A percentile compares a stretch with the other conserved stretches of the same genome.
Conservation (phyloP, 2,113 vertebrate species). For the Lamprologus sp. region DNA sequence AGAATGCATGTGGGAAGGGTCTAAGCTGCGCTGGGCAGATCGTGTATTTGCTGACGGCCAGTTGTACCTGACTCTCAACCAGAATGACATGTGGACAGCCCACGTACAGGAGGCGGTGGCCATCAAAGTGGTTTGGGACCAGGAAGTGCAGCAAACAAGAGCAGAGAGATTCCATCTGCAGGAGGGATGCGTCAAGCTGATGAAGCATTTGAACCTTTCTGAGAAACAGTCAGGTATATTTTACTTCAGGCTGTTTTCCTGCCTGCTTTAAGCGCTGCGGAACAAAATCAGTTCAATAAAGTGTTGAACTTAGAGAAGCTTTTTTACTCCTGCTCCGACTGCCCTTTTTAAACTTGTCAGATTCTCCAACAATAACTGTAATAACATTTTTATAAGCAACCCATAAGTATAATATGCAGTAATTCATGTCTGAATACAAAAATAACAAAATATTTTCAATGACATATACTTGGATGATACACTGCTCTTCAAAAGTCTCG, state of each 20-base stretch:
- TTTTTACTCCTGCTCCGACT: not conserved
- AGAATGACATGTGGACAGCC: constrained; percentile 23
- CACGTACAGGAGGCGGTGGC: not conserved
- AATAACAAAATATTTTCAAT: not conserved
- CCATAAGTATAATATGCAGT: not conserved
- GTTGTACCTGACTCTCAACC: constrained; percentile 37
- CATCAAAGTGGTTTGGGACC: constrained; percentile 27
- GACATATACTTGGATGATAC: not conserved
- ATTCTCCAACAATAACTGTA: not conserved
- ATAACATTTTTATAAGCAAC: not conserved
- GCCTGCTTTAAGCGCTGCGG: not conserved
- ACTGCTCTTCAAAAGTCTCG: not conserved
- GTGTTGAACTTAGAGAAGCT: not conserved
- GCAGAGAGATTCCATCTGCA: constrained; percentile 11
- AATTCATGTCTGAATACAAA: not conserved
- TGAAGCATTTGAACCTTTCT: constrained; percentile 31
- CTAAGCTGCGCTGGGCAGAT: constrained; percentile 35
- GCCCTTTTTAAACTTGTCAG: not conserved
- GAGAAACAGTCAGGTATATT: constrained; percentile 12
- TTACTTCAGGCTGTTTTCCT: not conserved
- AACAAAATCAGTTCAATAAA: not conserved
- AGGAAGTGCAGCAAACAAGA: not conserved
- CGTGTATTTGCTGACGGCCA: constrained; percentile 28
- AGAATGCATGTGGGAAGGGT: constrained; percentile 49
- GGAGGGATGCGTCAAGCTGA: constrained; percentile 36